A percentile compares a stretch with the other conserved stretches of the same genome.
Evolutionary conservation across 2,113 vertebrate species (phyloP).

Genomic region (Nycticorax nycticorax): DNA sequence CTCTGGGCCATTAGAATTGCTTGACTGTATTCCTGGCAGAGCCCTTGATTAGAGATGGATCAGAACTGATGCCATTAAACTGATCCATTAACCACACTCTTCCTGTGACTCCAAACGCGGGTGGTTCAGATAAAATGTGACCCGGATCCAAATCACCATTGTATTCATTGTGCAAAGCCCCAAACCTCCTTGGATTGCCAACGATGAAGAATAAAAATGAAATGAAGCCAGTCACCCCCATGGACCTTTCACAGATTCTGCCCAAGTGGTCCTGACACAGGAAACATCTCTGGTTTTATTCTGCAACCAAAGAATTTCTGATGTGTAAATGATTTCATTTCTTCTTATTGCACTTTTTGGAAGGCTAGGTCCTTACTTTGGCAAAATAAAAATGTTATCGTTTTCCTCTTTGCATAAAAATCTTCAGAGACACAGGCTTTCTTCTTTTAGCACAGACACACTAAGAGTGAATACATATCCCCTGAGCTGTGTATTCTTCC

Average conservation of each 20-base stretch:
- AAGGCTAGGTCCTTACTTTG: neutral
- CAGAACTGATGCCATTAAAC: constrained; percentile 61
- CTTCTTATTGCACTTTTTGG: neutral
- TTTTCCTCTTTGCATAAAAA: neutral
- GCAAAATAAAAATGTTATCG: neutral
- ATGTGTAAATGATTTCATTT: neutral
- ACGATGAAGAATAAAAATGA: neutral
- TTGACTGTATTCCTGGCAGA: constrained; percentile 66
- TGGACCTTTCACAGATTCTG: neutral
- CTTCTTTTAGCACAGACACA: neutral
- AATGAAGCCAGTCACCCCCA: neutral
- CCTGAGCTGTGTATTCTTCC: neutral
- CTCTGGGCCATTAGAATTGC: constrained; percentile 63
- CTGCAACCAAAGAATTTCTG: neutral
- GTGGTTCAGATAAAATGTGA: constrained; percentile 9
- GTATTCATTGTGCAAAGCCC: neutral
- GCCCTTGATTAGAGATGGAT: constrained; percentile 66
- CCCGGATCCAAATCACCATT: neutral
- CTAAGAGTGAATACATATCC: neutral
- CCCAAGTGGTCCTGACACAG: neutral
- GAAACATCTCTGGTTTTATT: neutral
- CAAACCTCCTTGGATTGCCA: neutral
- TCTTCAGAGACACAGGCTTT: neutral
- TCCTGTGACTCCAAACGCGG: constrained; percentile 6
- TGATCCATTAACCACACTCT: constrained; percentile 63